A percentile compares a stretch with the other conserved stretches of the same genome.
Evolutionary conservation across 2,113 vertebrate genomes (phyloP).

Genomic region (Ictalurus punctatus): DNA sequence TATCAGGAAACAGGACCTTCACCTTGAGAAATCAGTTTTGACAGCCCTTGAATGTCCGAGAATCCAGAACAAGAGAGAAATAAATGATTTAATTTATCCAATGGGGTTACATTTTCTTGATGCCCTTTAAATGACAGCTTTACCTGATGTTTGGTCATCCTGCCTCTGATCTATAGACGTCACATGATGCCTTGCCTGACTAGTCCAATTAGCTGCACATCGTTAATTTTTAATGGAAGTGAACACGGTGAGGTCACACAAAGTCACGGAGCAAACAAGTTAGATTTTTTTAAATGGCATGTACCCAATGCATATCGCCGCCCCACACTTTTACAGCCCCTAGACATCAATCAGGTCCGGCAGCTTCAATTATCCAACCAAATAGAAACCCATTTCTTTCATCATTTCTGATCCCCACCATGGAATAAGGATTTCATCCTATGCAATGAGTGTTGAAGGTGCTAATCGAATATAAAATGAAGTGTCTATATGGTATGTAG

Average conservation of each 20-base stretch:
- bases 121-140: conserved; percentile 52
- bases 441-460: conserved; percentile 33
- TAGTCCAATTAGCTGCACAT: conserved; percentile 56
- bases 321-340: conserved; percentile 32
- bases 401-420: conserved; percentile 44
- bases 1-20: conserved; percentile 8
- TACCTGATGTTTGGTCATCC: conserved; percentile 28
- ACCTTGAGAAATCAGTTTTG: conserved; percentile 37
- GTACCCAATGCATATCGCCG: conserved; percentile 27
- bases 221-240: conserved; percentile 54
- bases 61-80: conserved; percentile 12
- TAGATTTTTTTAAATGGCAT: conserved; percentile 31
- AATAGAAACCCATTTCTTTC: conserved; percentile 56
- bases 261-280: conserved; percentile 48
- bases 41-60: conserved; percentile 15
- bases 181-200: conserved; percentile 48
- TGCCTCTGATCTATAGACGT: conserved; percentile 38
- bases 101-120: conserved; percentile 47
- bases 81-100: conserved; percentile 45
- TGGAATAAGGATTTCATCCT: conserved; percentile 40
- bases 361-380: conserved; percentile 56
- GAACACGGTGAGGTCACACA: conserved; percentile 55
- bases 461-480: conserved; percentile 42
- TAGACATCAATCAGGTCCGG: conserved; percentile 56
- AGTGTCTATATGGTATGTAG: conserved; percentile 11